Conservation (phyloP, 1,140 invertebrate species). For the Magallana gigas region DNA sequence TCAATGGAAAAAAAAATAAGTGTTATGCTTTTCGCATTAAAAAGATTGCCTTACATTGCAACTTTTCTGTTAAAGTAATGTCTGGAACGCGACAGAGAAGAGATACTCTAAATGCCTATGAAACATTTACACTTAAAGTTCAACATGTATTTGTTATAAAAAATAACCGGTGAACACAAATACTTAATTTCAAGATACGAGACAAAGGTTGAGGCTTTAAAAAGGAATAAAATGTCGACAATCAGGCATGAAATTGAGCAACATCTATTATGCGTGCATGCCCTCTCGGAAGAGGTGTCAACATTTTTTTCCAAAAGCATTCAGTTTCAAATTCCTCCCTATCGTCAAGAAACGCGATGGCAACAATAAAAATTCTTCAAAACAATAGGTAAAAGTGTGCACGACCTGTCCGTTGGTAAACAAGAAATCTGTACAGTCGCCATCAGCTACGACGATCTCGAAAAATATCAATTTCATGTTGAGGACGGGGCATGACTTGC, state of each 20-base stretch:
- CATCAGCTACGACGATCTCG: conserved; percentile 13
- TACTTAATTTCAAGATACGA: neutral
- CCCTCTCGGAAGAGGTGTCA: neutral
- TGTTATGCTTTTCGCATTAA: too few relatives aligned
- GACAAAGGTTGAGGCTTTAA: neutral
- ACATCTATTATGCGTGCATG: neutral
- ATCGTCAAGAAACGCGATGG: neutral
- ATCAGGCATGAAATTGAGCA: neutral
- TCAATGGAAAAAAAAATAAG: too few relatives aligned
- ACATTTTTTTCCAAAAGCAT: neutral
- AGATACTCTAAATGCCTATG: too few relatives aligned
- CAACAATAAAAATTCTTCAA: neutral
- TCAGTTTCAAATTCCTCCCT: conserved; percentile 4
- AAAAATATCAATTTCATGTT: conserved; percentile 32
- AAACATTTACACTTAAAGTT: too few relatives aligned
- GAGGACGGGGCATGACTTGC: conserved; percentile 15
- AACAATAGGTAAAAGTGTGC: conserved; percentile 28
- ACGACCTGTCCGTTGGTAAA: neutral
- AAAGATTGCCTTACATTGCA: too few relatives aligned
- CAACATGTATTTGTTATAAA: too few relatives aligned
- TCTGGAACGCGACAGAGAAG: too few relatives aligned
- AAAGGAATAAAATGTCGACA: neutral
- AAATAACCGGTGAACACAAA: too few relatives aligned
- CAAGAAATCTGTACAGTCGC: conserved; percentile 15
- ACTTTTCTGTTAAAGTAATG: too few relatives aligned